Percentiles rank a stretch among this genome's conserved stretches.
Conservation (phyloP, 2,797 vertebrate genomes). For the Schizothorax lantsangensis region DNA sequence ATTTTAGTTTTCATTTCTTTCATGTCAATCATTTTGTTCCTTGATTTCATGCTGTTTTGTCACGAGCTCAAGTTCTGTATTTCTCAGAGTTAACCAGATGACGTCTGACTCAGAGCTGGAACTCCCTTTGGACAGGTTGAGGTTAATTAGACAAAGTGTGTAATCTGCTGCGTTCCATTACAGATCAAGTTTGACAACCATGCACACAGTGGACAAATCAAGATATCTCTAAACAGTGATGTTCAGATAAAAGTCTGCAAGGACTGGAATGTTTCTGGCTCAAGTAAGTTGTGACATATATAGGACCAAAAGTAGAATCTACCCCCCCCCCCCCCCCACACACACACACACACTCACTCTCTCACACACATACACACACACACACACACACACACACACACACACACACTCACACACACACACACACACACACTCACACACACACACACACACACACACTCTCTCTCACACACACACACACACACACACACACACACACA, state of each 20-base stretch:
- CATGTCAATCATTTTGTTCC: background rate
- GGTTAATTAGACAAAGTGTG: background rate
- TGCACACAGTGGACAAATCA: constrained; percentile 92
- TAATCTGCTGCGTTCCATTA: constrained; percentile 46
- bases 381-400: background rate
- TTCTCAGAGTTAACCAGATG: background rate
- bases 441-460: no score
- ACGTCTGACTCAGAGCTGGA: background rate
- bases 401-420: no score
- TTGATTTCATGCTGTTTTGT: background rate
- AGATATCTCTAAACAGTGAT: constrained; percentile 85
- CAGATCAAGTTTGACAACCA: constrained; percentile 93
- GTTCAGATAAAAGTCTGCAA: constrained; percentile 89
- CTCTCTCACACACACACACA: no score
- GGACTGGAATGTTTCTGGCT: constrained; percentile 88
- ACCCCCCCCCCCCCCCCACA: background rate
- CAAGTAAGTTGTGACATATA: constrained; percentile 83
- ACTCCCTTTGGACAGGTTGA: background rate
- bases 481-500: no score
- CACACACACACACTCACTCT: background rate
- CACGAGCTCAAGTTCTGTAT: background rate
- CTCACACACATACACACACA: background rate
- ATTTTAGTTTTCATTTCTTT: background rate
- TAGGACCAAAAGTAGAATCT: background rate
- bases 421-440: no score